Evolutionary conservation across 2,888 invertebrate genomes (phyloP), one percentile per base, ranked within the genome.

Genomic region (Charanyca ferruginea): DNA sequence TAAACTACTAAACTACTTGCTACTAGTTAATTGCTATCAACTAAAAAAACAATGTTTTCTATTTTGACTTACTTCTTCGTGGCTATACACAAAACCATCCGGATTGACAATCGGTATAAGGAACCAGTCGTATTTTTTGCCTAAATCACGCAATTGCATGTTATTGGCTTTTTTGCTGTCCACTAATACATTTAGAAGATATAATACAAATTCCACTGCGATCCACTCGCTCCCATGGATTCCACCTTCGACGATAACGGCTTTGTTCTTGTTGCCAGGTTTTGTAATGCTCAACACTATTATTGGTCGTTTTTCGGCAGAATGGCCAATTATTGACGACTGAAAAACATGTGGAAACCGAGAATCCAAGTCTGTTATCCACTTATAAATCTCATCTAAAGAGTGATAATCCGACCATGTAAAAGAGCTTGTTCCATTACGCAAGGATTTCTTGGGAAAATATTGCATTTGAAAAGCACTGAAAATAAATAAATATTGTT

Each of bases 191-290:
- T 96, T 91, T 13, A 96, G 78, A 3, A 97, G 89, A 80, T 96
- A 97, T 0, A 96, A 96, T 0, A 96, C 96, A 7, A 96, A 96
- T 0, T 97, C 97, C 0, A 96, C 93, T 0, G 96, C 90, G 16
- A 97, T 96, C 97, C 97, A 98, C 90, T 98, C 98, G 51, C 98
- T 96, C 0, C 97, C 97, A 85, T 98, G 97, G 53, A 97, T 96
- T 3, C 96, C 96, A 38, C 91, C 96, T 85, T 97, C 97, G 4
- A 97, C 85, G 38, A 97, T 94, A 6, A 96, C 93, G 5, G 38
- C 38, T 7, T 85, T 96, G 16, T 87, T 91, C 73, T 90, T 96
- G 1, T 77, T 58, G 2, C 70, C 70, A 1, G 48, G 44, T 16
- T 75, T 76, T 18, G 60, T 77, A 1, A 94, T 71, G 18, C 78